Evolutionary conservation across 2,888 invertebrate species (phyloP), one percentile per base, ranked within the genome.

Genomic region (Caenorhabditis zanzibari): DNA sequence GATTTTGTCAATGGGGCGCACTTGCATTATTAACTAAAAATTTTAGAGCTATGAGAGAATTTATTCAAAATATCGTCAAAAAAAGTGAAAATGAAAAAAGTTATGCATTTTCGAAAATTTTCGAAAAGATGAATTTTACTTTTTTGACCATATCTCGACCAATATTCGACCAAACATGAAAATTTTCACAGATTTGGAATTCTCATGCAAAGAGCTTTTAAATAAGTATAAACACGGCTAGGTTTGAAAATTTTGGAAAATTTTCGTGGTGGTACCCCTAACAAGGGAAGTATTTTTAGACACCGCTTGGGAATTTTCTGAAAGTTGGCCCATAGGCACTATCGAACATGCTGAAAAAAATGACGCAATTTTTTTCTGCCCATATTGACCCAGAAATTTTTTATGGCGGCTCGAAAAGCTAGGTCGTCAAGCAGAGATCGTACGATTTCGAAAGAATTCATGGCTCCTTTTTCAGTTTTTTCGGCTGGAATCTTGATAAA

Each of bases 101-200:
- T 68, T 66, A 16, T 44, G 26, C 0, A 47, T 38, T 38, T 59
- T 59, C n/a, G 19, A 49, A 49, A 49, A 49, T n/a, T 19, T 49
- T 49, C 49, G 49, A 49, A 49, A 19, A 19, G 5, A 2, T 47
- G 19, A 47, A 9, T 47, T n/a, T 47, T 19, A 19, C n/a, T 47
- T 3, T 47, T 47, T 47, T 47, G n/a, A 6, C 19, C 19, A 6
- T 47, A 47, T 19, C 47, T 47, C 5, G 7, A 6, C 10, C 14
- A n/a, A 5, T 19, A 19, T 47, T 47, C 0, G 6, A 9, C 19
- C 3, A 47, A 47, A 19, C 19, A 2, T 5, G 19, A 47, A 47
- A 19, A 7, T 47, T 19, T 47, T 0, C 3, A 19, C 5, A 19
- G 1, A 19, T 47, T 47, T 19, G 19, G 5, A n/a, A 6, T 47